Evolutionary conservation across 2,113 vertebrate species (phyloP).

Genomic region (Recurvirostra avosetta): DNA sequence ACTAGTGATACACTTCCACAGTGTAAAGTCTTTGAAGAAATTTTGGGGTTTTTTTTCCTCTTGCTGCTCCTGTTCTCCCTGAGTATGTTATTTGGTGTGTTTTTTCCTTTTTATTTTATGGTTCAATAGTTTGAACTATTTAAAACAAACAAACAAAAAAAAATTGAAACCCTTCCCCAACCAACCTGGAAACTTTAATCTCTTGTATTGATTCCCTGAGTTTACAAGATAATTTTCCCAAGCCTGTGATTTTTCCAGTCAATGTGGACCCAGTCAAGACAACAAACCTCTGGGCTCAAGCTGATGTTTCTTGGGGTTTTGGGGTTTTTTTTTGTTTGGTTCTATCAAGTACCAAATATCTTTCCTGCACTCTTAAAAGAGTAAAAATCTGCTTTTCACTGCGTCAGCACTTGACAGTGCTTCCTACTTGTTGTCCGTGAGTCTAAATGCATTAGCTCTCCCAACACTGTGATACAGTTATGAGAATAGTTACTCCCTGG

Average conservation of each 20-base stretch:
- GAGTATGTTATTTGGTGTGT: background rate
- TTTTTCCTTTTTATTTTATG: background rate
- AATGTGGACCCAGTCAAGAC: background rate
- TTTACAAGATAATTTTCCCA: background rate
- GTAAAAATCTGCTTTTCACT: background rate
- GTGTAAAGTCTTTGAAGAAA: background rate
- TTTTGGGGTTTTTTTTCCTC: background rate
- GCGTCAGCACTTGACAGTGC: background rate
- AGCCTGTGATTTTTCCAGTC: background rate
- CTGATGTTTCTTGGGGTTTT: background rate
- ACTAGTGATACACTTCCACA: background rate
- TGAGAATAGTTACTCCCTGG: background rate
- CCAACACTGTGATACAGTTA: background rate
- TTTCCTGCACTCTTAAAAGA: background rate
- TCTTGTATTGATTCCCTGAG: background rate
- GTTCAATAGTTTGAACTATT: background rate
- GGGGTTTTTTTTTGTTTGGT: background rate
- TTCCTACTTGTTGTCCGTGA: background rate
- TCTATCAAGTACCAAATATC: background rate
- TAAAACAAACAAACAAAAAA: background rate
- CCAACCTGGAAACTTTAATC: background rate
- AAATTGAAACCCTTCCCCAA: rapidly evolving
- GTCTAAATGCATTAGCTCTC: background rate
- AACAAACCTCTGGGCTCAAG: background rate
- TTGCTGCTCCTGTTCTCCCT: background rate